Evolutionary conservation across 2,113 vertebrate genomes (phyloP), one percentile per base, ranked within the genome.

Genomic region (Corydoras sp.): DNA sequence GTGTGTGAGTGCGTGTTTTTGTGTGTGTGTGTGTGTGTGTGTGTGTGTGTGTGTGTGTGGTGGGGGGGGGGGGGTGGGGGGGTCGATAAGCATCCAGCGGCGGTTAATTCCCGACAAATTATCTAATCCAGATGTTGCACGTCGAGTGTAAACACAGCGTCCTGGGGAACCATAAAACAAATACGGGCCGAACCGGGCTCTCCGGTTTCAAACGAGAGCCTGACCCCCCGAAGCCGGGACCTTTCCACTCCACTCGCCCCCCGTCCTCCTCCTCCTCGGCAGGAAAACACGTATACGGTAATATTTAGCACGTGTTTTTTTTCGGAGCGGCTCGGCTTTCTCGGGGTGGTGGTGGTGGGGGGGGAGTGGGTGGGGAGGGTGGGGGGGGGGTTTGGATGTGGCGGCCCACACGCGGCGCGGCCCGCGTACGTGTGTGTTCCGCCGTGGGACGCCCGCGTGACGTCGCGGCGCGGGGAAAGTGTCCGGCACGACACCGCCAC

Each of bases 51-150:
- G 18, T 24, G 18, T 24, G 18, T 24, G 18, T 24, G 18, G 1
- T 24, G 1, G 18, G 18, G 18, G 18, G 18, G 18, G 18, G 18
- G n/a, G n/a, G n/a, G n/a, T 81, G 86, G 83, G 83, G 85, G 81
- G 85, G 35, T 43, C 65, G 89, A 94, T 95, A 95, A 93, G 90
- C 87, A 91, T 92, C 88, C 77, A 85, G 88, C 74, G 80, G 88
- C 61, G 50, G 78, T 92, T 95, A 93, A 94, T 95, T 93, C 91
- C 88, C 87, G 91, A 93, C 93, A 95, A 96, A 97, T 97, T 94
- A 95, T 95, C 94, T 96, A 95, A 97, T 95, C 94, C 94, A 93
- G 94, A 96, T 95, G 95, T 96, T 91, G 85, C 91, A 83, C 89
- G 81, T 90, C 90, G 80, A 90, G 90, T 90, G 90, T 94, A 96